These are phyloP conservation scores for Fregetta grallaria DNA, from an alignment of 2,113 vertebrate species.

Conservation along the genomic window DNA sequence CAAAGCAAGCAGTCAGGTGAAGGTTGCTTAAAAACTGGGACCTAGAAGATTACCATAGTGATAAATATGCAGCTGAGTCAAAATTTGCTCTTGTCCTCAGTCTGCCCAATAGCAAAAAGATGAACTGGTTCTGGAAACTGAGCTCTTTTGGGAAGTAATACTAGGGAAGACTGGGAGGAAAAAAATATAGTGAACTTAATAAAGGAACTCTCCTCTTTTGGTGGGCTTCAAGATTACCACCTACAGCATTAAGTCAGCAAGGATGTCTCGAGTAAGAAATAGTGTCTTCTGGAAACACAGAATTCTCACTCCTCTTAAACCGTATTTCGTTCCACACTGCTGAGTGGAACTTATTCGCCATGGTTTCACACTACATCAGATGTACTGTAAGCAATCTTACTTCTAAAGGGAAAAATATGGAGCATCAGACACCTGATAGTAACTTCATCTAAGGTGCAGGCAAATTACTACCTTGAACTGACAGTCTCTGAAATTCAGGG, in stretches of 20 bases:
- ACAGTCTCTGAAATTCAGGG: not conserved
- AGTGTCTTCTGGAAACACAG: not conserved
- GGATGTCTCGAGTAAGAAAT: not conserved
- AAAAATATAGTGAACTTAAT: not conserved
- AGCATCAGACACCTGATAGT: not conserved
- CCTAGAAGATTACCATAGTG: not conserved
- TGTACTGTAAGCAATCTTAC: not conserved
- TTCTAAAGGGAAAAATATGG: not conserved
- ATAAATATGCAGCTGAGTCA: not conserved
- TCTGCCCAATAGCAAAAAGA: not conserved
- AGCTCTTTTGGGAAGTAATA: not conserved
- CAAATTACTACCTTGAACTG: not conserved
- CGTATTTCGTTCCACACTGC: not conserved
- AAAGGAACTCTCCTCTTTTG: not conserved
- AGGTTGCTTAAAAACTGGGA: not conserved
- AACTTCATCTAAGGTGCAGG: not conserved
- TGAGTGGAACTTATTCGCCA: not conserved
- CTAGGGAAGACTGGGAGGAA: not conserved
- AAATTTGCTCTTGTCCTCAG: not conserved
- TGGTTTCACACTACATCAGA: not conserved
- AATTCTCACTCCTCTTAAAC: not conserved
- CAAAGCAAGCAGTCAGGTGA: not conserved
- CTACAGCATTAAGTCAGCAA: not conserved
- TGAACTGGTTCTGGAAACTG: not conserved
- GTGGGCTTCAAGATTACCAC: not conserved